These are phyloP conservation scores for Eulithis prunata DNA, from an alignment of 2,888 invertebrate species.

Conservation along the genomic window DNA sequence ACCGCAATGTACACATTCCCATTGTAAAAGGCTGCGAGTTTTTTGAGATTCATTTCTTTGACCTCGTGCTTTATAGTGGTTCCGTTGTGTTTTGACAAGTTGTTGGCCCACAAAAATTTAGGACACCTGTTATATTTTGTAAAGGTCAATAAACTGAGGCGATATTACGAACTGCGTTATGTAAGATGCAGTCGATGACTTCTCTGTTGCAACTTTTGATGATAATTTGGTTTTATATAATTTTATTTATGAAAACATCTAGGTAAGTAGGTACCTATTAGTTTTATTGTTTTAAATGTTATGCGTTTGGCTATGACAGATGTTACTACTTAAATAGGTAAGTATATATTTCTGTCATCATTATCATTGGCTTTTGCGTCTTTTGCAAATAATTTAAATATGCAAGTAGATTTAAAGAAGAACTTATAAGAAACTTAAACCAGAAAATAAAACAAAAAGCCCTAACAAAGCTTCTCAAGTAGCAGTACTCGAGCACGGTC, in stretches of 20 bases:
- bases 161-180: slow-evolving; percentile 24
- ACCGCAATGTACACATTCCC: slow-evolving; percentile 43
- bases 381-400: no score
- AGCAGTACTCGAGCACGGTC: slow-evolving; percentile 55
- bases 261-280: no score
- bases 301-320: no score
- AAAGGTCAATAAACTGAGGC: slow-evolving; percentile 54
- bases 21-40: slow-evolving; percentile 35
- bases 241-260: no score
- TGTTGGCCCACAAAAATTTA: slow-evolving; percentile 66
- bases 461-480: slow-evolving; percentile 23
- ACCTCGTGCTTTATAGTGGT: slow-evolving; percentile 47
- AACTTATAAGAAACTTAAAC: neutral
- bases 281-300: no score
- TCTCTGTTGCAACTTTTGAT: no score
- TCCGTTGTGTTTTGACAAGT: slow-evolving; percentile 74
- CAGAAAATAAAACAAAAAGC: slow-evolving; percentile 8
- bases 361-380: no score
- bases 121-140: slow-evolving; percentile 58
- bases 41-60: slow-evolving; percentile 51
- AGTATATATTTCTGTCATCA: no score
- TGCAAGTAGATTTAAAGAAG: no score
- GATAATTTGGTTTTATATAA: no score
- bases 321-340: no score
- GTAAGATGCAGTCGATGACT: slow-evolving; percentile 11